Percentiles rank a stretch among this genome's conserved stretches.
These are phyloP conservation scores for Cyphomyrus plagiostoma DNA, from an alignment of 2,113 vertebrate genomes.

Conservation along the genomic window DNA sequence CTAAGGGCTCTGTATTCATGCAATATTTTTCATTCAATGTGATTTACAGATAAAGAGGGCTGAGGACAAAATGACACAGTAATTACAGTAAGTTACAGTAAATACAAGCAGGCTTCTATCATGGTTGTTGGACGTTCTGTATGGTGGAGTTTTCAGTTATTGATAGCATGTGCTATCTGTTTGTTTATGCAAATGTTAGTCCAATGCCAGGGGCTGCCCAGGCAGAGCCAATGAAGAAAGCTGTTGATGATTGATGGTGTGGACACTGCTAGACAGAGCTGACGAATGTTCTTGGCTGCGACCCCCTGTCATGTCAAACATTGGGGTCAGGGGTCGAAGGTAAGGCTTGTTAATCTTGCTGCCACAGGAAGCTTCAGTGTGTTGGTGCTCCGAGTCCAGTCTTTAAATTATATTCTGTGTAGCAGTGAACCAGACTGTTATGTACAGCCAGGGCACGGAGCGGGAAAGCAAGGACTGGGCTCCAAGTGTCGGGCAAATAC, in stretches of 20 bases:
- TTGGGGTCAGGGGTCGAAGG: background rate
- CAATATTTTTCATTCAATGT: background rate
- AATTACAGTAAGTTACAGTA: background rate
- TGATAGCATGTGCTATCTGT: background rate
- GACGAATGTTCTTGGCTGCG: background rate
- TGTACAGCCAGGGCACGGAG: no score
- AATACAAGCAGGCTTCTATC: background rate
- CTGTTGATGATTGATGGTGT: background rate
- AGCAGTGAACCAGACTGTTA: background rate
- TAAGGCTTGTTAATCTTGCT: conserved; percentile 8
- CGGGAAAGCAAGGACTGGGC: no score
- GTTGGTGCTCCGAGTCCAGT: background rate
- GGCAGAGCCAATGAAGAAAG: background rate
- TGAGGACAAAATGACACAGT: background rate
- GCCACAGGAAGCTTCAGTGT: background rate
- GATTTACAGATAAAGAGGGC: background rate
- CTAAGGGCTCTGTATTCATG: background rate
- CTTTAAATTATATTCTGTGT: background rate
- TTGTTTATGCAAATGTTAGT: background rate
- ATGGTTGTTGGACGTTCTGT: background rate
- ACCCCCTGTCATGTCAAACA: background rate
- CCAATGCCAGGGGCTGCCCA: background rate
- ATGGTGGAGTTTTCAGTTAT: background rate
- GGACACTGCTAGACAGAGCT: background rate
- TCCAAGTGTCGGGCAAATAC: no score